Evolutionary conservation across 1,140 invertebrate species (phyloP).

Genomic region (Vanessa atalanta): DNA sequence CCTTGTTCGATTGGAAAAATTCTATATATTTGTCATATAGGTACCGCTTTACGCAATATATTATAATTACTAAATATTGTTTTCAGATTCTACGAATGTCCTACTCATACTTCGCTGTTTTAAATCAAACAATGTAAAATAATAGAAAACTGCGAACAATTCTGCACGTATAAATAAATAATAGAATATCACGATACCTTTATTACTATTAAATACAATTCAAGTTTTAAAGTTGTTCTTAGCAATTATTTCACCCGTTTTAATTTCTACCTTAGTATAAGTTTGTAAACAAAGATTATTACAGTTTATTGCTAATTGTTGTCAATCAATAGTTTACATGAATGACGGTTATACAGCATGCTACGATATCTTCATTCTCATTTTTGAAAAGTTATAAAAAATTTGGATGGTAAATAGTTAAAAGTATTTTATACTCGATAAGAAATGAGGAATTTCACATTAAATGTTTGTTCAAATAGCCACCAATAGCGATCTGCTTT

Average conservation of each 20-base stretch:
- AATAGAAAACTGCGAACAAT: neutral
- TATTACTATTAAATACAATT: neutral
- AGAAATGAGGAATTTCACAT: no score
- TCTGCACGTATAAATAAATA: conserved; percentile 7
- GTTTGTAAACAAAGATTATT: conserved; percentile 56
- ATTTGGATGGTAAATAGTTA: no score
- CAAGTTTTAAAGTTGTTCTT: neutral
- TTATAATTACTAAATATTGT: conserved; percentile 18
- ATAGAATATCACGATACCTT: neutral
- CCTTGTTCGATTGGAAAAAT: no score
- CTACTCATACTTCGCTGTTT: conserved; percentile 70
- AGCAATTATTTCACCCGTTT: conserved; percentile 11
- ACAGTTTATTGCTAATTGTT: conserved; percentile 36
- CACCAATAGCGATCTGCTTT: no score
- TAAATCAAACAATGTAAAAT: conserved; percentile 60
- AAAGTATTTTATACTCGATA: no score
- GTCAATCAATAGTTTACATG: conserved; percentile 24
- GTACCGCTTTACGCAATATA: neutral
- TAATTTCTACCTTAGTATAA: conserved; percentile 41
- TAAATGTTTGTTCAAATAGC: no score
- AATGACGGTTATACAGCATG: conserved; percentile 25
- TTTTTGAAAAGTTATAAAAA: neutral
- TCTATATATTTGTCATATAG: no score
- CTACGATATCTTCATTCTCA: neutral
- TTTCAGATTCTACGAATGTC: conserved; percentile 72